Evolutionary conservation across 2,113 vertebrate species (phyloP).

Genomic region (Lycaon pictus): DNA sequence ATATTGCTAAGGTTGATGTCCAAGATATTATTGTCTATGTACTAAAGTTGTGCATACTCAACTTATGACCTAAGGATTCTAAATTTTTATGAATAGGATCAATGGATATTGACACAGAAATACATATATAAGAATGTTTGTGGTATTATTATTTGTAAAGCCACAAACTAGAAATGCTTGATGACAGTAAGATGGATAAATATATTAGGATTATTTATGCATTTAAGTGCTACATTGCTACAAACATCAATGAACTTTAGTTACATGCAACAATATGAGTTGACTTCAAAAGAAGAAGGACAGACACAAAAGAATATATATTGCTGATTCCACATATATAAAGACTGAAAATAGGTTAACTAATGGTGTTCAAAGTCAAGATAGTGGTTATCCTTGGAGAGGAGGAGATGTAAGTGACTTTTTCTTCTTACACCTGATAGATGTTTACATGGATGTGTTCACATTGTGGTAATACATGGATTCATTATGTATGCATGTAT

Average conservation of each 20-base stretch:
- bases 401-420: neutral
- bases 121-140: neutral
- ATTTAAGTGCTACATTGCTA: neutral
- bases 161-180: neutral
- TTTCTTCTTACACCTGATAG: neutral
- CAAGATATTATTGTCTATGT: neutral
- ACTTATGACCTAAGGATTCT: neutral
- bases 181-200: neutral
- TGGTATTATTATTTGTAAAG: neutral
- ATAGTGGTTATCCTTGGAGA: neutral
- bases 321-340: neutral
- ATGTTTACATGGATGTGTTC: neutral
- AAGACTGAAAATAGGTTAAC: neutral
- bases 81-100: neutral
- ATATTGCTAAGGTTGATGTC: neutral
- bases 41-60: neutral
- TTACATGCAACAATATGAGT: neutral
- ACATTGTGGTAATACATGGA: neutral
- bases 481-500: neutral
- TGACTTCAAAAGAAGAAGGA: conserved; percentile 36
- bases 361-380: neutral
- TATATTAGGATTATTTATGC: neutral
- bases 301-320: neutral
- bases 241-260: neutral
- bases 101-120: neutral